Conservation (phyloP, 35 echinoderm and acorn worm genomes). For the Lytechinus variegatus region DNA sequence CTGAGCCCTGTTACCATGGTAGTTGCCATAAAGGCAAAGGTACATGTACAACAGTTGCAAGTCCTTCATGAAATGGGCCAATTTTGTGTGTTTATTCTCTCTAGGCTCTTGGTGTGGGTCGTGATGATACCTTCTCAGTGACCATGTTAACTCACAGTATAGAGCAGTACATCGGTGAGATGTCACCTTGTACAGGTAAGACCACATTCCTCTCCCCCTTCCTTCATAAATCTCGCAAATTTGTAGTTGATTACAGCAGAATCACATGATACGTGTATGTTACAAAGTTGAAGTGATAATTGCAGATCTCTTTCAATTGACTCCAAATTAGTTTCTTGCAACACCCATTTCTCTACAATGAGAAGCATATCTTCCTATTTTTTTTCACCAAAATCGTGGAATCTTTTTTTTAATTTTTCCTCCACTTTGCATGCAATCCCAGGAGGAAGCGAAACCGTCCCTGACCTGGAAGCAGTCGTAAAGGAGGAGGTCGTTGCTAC, state of each 20-base stretch:
- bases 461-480: conserved; percentile 56
- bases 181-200: conserved; percentile 88
- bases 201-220: neutral
- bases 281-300: no score
- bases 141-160: conserved; percentile 81
- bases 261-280: no score
- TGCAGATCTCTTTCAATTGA: no score
- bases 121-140: conserved; percentile 89
- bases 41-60: no score
- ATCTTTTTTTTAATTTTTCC: neutral
- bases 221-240: neutral
- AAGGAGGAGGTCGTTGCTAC: conserved; percentile 67
- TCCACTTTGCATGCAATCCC: neutral
- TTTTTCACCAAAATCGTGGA: neutral
- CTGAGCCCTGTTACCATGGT: no score
- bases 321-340: no score
- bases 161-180: conserved; percentile 85
- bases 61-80: no score
- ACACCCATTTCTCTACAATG: no score
- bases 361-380: neutral
- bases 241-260: no score
- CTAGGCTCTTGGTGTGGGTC: conserved; percentile 82
- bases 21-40: no score
- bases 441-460: conserved; percentile 54
- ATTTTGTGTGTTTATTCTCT: neutral